Evolutionary conservation across 2,113 vertebrate species (phyloP).

Genomic region (Ceyx melanurus): DNA sequence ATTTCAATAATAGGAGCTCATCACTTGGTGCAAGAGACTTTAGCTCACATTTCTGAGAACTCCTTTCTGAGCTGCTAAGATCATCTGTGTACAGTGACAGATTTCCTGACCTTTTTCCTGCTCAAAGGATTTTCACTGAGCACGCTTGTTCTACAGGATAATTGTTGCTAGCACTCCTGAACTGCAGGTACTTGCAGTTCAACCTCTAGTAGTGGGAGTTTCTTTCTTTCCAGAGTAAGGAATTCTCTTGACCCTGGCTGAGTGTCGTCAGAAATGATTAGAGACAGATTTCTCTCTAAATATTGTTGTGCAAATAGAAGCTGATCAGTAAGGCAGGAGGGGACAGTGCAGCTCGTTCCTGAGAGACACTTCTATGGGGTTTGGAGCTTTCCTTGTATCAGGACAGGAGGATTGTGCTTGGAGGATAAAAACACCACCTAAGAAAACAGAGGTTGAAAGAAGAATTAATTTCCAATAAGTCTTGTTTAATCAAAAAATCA

Average conservation of each 20-base stretch:
- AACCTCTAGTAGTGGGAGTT: neutral
- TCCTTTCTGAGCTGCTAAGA: neutral
- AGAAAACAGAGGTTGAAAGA: neutral
- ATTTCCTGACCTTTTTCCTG: constrained; percentile 18
- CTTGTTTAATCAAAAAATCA: neutral
- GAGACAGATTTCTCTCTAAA: neutral
- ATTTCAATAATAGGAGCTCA: neutral
- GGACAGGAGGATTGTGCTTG: neutral
- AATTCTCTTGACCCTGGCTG: constrained; percentile 10
- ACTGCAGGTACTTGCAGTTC: neutral
- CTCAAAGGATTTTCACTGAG: neutral
- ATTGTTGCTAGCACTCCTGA: neutral
- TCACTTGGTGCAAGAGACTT: neutral
- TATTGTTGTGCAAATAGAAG: neutral
- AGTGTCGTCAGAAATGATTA: neutral
- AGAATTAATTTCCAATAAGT: neutral
- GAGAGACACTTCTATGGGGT: neutral
- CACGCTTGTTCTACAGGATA: neutral
- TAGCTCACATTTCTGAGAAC: neutral
- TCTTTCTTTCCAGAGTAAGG: neutral
- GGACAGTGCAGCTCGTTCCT: neutral
- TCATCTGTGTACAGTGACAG: neutral
- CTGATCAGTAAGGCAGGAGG: neutral
- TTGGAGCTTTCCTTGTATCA: neutral
- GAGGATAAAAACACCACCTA: neutral